phyloP scores from a whole-genome alignment of 1,140 invertebrate genomes.

The Battus philenor region DNA sequence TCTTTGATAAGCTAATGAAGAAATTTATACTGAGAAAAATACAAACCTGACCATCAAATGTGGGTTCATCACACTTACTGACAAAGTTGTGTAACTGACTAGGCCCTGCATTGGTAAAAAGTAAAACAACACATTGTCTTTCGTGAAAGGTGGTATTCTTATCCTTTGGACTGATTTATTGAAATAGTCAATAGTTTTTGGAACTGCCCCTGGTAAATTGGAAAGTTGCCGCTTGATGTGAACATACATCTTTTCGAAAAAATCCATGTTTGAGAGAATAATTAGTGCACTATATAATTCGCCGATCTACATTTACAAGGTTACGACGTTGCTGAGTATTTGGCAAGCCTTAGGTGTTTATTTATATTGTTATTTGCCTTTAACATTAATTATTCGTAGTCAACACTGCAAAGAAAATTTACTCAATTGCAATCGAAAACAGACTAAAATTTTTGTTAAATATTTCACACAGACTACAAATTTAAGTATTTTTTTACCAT shows the following conservation, averaged over 20 bases:
- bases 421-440: too few species aligned
- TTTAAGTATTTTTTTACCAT: too few species aligned
- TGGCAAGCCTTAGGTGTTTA: slow-evolving; percentile 8
- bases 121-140: slow-evolving; percentile 69
- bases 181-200: slow-evolving; percentile 49
- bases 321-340: slow-evolving; percentile 1
- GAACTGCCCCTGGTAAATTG: slow-evolving; percentile 42
- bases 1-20: too few species aligned
- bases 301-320: slow-evolving; percentile 15
- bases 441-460: too few species aligned
- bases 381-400: too few species aligned
- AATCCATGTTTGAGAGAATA: slow-evolving; percentile 46
- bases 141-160: slow-evolving; percentile 61
- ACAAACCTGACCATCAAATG: slow-evolving; percentile 66
- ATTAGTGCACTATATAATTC: slow-evolving; percentile 2
- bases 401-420: too few species aligned
- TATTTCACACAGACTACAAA: too few species aligned
- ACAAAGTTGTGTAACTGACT: slow-evolving; percentile 70
- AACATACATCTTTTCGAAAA: slow-evolving; percentile 53
- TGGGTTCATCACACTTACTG: slow-evolving; percentile 72
- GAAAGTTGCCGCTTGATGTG: slow-evolving; percentile 40
- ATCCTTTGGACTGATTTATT: slow-evolving; percentile 60
- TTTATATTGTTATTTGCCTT: slow-evolving; percentile 14
- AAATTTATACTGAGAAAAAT: too few species aligned
- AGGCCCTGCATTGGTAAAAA: slow-evolving; percentile 71